Conservation (phyloP, 2,113 vertebrate genomes). For the Gnathonemus longibarbis region DNA sequence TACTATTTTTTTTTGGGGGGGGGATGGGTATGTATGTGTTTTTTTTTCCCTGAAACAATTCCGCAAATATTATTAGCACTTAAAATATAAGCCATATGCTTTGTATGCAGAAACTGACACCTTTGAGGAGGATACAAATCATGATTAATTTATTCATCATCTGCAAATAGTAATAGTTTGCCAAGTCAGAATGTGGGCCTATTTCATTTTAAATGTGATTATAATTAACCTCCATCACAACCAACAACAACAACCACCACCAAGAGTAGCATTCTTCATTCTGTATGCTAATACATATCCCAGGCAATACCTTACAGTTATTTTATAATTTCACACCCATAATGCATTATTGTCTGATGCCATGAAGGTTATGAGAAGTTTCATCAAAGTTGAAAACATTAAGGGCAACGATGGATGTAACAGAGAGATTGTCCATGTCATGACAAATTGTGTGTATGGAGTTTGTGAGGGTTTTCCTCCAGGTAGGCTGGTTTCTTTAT, state of each 20-base stretch:
- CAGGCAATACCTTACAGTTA: not conserved
- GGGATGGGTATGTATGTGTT: not conserved
- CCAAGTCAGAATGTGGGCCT: not conserved
- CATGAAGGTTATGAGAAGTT: conserved; percentile 8
- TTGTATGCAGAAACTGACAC: not conserved
- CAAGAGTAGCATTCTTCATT: not conserved
- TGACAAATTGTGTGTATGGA: not conserved
- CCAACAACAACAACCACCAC: not conserved
- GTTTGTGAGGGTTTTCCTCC: not conserved
- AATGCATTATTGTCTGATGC: not conserved
- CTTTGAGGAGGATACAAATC: not conserved
- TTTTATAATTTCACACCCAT: conserved; percentile 3
- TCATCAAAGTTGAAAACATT: not conserved
- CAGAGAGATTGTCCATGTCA: not conserved
- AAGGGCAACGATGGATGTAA: not conserved
- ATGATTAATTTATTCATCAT: conserved; percentile 13
- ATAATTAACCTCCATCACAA: not conserved
- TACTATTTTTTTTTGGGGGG: not conserved
- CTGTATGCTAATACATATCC: not conserved
- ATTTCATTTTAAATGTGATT: conserved; percentile 4
- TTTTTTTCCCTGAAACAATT: not conserved
- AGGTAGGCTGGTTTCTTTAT: not conserved
- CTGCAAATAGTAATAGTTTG: conserved; percentile 11
- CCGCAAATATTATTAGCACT: conserved; percentile 16
- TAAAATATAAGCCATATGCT: not conserved